A percentile compares a stretch with the other conserved stretches of the same genome.
These are phyloP conservation scores for Gymnoscelis rufifasciata DNA, from an alignment of 2,888 invertebrate species.

Conservation along the genomic window DNA sequence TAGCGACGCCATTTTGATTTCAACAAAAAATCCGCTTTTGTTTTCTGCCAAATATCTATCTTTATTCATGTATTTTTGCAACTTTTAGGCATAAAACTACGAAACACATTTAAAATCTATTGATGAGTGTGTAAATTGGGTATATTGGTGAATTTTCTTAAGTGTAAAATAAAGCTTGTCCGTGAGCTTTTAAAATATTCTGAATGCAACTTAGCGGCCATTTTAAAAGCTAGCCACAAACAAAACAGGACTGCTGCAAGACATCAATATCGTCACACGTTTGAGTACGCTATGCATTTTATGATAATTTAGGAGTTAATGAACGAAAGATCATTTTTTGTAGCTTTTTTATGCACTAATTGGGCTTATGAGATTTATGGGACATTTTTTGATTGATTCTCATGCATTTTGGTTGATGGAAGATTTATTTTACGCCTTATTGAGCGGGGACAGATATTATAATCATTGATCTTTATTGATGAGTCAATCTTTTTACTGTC, in stretches of 20 bases:
- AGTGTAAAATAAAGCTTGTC: slow-evolving; percentile 1
- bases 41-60: background rate
- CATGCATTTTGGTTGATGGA: background rate
- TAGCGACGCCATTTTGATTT: slow-evolving; percentile 34
- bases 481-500: too few species aligned
- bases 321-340: slow-evolving; percentile 11
- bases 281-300: slow-evolving; percentile 14
- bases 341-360: background rate
- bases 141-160: background rate
- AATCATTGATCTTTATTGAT: too few species aligned
- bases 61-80: background rate
- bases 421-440: background rate
- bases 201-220: slow-evolving; percentile 35
- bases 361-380: background rate
- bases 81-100: too few species aligned
- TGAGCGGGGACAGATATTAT: too few species aligned
- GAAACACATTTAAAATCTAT: too few species aligned
- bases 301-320: slow-evolving; percentile 9
- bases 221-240: slow-evolving; percentile 18
- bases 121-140: too few species aligned
- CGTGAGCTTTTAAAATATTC: slow-evolving; percentile 29
- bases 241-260: slow-evolving; percentile 16
- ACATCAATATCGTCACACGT: slow-evolving; percentile 16
- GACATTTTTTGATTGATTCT: background rate
- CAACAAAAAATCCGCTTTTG: slow-evolving; percentile 1